phyloP scores from a whole-genome alignment of 1,140 invertebrate genomes.

The Drosophila ogumai region DNA sequence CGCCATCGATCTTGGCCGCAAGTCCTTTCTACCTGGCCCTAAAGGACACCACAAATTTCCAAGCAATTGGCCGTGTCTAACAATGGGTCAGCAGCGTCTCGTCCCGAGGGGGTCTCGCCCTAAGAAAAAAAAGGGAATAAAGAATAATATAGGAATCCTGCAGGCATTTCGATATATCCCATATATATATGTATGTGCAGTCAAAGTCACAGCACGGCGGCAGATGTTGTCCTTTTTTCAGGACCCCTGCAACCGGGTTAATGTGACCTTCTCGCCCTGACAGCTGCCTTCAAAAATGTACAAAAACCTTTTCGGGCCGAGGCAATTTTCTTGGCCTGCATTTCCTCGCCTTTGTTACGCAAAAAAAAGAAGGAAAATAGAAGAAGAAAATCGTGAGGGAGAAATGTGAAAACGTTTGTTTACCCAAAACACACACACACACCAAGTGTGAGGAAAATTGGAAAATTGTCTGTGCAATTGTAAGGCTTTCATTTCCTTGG shows the following conservation, averaged over 20 bases:
- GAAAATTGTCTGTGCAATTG: constrained; percentile 81
- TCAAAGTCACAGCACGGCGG: constrained; percentile 50
- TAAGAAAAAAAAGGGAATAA: constrained; percentile 18
- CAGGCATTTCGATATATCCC: constrained; percentile 61
- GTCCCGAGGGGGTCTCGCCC: constrained; percentile 34
- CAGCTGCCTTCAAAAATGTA: constrained; percentile 59
- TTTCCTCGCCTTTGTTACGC: constrained; percentile 75
- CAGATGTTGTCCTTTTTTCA: constrained; percentile 57
- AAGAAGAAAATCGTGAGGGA: constrained; percentile 15
- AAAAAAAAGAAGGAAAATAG: constrained; percentile 33
- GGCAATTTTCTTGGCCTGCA: constrained; percentile 72
- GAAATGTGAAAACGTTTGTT: constrained; percentile 63
- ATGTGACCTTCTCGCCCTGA: constrained; percentile 61
- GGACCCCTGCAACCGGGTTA: constrained; percentile 26
- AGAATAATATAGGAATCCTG: constrained; percentile 41
- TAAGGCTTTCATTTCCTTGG: constrained; percentile 54
- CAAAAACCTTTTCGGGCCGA: constrained; percentile 49
- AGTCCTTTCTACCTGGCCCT: constrained; percentile 29
- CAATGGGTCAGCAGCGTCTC: constrained; percentile 42
- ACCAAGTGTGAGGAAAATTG: constrained; percentile 66
- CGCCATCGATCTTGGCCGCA: constrained; percentile 28
- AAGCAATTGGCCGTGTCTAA: constrained; percentile 78
- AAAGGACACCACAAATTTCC: constrained; percentile 72
- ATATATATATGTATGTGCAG: constrained; percentile 8
- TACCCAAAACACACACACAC: constrained; percentile 65